phyloP scores from a whole-genome alignment of 2,888 invertebrate genomes.

The Tinea trinotella region DNA sequence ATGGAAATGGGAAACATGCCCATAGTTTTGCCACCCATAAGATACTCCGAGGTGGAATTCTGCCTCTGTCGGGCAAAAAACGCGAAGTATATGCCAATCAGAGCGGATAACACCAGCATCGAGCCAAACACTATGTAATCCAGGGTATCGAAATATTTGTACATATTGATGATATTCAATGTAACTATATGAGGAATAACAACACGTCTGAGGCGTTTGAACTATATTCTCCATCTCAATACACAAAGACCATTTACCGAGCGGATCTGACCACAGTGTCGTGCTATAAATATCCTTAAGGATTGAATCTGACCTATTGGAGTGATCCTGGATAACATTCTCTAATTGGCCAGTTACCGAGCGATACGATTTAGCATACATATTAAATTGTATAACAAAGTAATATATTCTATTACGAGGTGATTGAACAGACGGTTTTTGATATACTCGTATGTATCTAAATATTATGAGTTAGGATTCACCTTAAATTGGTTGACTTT shows the following conservation, averaged over 20 bases:
- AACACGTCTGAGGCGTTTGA: conserved; percentile 42
- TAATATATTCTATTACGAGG: no score
- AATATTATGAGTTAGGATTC: no score
- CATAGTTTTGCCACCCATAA: conserved; percentile 84
- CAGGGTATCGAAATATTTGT: conserved; percentile 70
- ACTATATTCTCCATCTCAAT: conserved; percentile 47
- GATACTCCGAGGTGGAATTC: conserved; percentile 79
- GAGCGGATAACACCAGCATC: conserved; percentile 76
- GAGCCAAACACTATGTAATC: conserved; percentile 78
- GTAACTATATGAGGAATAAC: conserved; percentile 19
- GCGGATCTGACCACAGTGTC: conserved; percentile 40
- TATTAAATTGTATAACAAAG: no score
- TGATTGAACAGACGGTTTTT: no score
- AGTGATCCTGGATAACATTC: conserved; percentile 51
- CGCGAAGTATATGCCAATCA: conserved; percentile 80
- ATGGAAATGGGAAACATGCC: conserved; percentile 85
- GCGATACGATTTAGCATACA: no score
- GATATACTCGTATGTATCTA: no score
- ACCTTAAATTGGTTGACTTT: no score
- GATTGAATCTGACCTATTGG: conserved; percentile 24
- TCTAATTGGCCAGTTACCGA: conserved; percentile 51
- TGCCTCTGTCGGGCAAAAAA: conserved; percentile 78
- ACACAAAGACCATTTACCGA: conserved; percentile 46
- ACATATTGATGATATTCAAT: conserved; percentile 3
- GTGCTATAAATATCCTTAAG: conserved; percentile 49